Conservation (phyloP, 2,888 invertebrate genomes). For the Drosophila suboccidentalis region DNA sequence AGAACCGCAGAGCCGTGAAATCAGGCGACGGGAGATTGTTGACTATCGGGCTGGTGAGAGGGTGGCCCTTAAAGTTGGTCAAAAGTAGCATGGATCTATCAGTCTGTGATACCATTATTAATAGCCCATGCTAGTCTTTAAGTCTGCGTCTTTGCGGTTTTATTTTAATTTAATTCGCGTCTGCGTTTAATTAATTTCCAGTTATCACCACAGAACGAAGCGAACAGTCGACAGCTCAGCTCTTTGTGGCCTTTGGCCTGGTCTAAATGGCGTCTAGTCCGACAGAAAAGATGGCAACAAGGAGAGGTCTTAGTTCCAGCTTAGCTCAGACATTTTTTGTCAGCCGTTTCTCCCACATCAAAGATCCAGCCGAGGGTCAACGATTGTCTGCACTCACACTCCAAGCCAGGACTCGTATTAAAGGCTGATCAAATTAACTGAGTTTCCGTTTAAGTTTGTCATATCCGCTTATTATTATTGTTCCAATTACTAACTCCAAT, state of each 20-base stretch:
- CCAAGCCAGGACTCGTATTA: slow-evolving; percentile 8
- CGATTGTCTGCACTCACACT: neutral
- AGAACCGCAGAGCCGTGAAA: slow-evolving; percentile 44
- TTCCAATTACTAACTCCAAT: slow-evolving; percentile 28
- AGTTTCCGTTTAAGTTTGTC: neutral
- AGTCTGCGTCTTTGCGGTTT: slow-evolving; percentile 46
- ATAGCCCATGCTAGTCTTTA: slow-evolving; percentile 27
- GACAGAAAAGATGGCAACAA: slow-evolving; percentile 45
- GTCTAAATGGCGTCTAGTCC: slow-evolving; percentile 68
- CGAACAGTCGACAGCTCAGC: slow-evolving; percentile 57
- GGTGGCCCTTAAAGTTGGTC: slow-evolving; percentile 25
- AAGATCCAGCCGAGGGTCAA: neutral
- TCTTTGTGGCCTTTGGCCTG: slow-evolving; percentile 46
- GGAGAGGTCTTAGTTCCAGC: slow-evolving; percentile 51
- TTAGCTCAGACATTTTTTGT: slow-evolving; percentile 53
- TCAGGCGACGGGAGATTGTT: slow-evolving; percentile 8
- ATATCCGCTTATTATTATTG: slow-evolving; percentile 11
- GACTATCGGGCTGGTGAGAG: neutral
- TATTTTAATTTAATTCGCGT: slow-evolving; percentile 66
- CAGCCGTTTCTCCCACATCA: slow-evolving; percentile 24
- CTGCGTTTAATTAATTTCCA: slow-evolving; percentile 84
- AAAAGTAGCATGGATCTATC: neutral
- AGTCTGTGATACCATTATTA: slow-evolving; percentile 45
- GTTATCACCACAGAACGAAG: slow-evolving; percentile 77
- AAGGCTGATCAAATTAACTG: slow-evolving; percentile 25